phyloP scores from a whole-genome alignment of 2,888 invertebrate genomes.

The Dryobota labecula region DNA sequence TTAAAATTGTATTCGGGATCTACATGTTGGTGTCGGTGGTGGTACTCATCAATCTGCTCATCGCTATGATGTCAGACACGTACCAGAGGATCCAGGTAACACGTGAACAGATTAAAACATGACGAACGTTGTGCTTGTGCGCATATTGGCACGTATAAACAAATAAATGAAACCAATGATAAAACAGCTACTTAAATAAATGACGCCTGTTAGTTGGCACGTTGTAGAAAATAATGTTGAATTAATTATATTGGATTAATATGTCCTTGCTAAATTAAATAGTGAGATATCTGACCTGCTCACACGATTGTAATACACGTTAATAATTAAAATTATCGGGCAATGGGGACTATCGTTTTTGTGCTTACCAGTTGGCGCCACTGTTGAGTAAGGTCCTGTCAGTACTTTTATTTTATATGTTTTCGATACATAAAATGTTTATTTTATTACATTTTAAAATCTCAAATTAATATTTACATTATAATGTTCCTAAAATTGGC shows the following conservation, averaged over 20 bases:
- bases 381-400: no score
- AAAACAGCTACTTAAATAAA: slow-evolving; percentile 36
- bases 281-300: not conserved
- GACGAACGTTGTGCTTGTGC: slow-evolving; percentile 30
- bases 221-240: slow-evolving; percentile 4
- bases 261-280: not conserved
- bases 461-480: no score
- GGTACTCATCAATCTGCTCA: slow-evolving; percentile 99
- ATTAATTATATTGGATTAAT: slow-evolving; percentile 12
- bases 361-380: no score
- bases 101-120: slow-evolving; percentile 59
- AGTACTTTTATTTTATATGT: no score
- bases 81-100: slow-evolving; percentile 99
- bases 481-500: no score
- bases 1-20: slow-evolving; percentile 97
- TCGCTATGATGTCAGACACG: slow-evolving; percentile 99
- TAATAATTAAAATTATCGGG: slow-evolving; percentile 22
- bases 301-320: slow-evolving; percentile 15
- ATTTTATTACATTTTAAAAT: no score
- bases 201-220: not conserved
- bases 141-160: slow-evolving; percentile 57
- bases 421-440: no score
- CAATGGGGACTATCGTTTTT: no score
- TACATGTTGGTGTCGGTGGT: slow-evolving; percentile 99
- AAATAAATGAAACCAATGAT: slow-evolving; percentile 32